Base-by-base conservation (phyloP, 2,888 invertebrate species). In the Linyphia triangularis region DNA sequence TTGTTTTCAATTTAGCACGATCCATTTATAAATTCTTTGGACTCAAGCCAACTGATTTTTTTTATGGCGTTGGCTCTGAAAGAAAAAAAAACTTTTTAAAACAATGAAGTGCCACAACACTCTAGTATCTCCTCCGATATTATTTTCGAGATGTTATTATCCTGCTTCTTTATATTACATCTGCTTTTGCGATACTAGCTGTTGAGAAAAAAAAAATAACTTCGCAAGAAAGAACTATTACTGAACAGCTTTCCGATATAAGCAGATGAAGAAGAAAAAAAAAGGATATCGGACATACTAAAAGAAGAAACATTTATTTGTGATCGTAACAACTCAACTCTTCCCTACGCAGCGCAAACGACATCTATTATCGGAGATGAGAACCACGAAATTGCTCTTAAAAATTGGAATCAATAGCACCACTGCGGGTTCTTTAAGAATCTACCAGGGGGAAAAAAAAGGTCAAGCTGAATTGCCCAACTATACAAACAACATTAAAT, bases 401-500 rank as follows among this genome's bases (percentile, higher is more conserved):
- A 86, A 86, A 86, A 86, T 86, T 86, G 86, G 79, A 86, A 86
- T 86, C 86, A 86, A 81, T 86, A 81, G 67, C 43, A 28, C 26
- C 37, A 30, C 22, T 40, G 33, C 40, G 28, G 57, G 24, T 69
- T 28, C 22, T 33, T 43, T 6, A 43, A 26, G 59, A 51, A 67
- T 51, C 51, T n/a, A 51, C 51, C 30, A 19, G 30, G 22, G 37
- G 28, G 73, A 73, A 67, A 72, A 51, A 73, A 70, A n/a, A 43
- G 37, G 40, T 70, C 57, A 30, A 10, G 57, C 67, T 67, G 79
- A 86, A 86, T 86, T 81, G 86, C 86, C 67, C 67, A 72, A 81
- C 86, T 73, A 65, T 73, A 86, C 86, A 86, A 86, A 81, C 73
- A 86, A 81, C 86, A 86, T 86, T 73, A 81, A 86, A 86, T 79